Evolutionary conservation across 2,888 invertebrate species (phyloP).

Genomic region (Lasioglossum marginatum): DNA sequence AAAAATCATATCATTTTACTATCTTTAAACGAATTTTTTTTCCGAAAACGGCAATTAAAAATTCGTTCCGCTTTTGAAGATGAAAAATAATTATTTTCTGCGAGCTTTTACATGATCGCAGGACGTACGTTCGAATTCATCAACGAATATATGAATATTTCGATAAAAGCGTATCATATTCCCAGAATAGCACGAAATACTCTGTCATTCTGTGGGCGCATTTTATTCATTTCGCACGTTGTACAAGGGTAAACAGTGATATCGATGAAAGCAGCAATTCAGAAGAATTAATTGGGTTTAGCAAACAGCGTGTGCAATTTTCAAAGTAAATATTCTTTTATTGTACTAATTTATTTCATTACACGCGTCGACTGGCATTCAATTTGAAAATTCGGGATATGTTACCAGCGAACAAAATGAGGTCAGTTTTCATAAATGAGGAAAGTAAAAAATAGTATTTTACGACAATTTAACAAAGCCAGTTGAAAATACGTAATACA

Average conservation of each 20-base stretch:
- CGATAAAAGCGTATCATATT: slow-evolving; percentile 28
- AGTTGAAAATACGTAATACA: neutral
- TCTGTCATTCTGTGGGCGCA: neutral
- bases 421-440: neutral
- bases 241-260: neutral
- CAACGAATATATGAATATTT: slow-evolving; percentile 18
- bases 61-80: neutral
- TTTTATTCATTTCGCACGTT: slow-evolving; percentile 15
- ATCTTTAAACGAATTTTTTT: neutral
- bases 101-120: neutral
- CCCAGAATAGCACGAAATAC: neutral
- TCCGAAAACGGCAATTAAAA: neutral
- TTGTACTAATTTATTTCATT: slow-evolving; percentile 22
- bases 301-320: neutral
- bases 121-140: neutral
- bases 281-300: slow-evolving; percentile 17
- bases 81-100: slow-evolving; percentile 24
- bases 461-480: neutral
- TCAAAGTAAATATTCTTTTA: slow-evolving; percentile 30
- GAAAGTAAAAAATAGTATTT: neutral
- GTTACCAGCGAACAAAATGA: neutral
- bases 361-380: neutral
- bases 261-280: neutral
- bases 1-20: neutral
- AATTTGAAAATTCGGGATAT: neutral